phyloP scores from a whole-genome alignment of 2,113 vertebrate species.

The Mystacornis crossleyi region DNA sequence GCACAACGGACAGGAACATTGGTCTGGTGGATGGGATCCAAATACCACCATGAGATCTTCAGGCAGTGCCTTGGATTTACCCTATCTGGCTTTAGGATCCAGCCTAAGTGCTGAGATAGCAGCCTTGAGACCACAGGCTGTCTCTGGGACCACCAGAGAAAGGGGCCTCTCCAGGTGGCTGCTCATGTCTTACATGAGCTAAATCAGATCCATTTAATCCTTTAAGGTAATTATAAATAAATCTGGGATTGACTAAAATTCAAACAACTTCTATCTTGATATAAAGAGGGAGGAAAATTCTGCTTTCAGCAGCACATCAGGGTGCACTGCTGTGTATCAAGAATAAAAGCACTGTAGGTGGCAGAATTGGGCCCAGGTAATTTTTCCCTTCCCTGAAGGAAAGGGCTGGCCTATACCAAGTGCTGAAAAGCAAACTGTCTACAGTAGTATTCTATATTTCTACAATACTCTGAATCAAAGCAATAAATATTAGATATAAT shows the following conservation, averaged over 20 bases:
- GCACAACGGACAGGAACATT: background rate
- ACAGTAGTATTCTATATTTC: background rate
- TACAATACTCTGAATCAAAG: constrained; percentile 29
- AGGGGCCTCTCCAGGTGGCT: background rate
- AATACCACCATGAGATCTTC: background rate
- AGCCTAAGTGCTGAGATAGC: background rate
- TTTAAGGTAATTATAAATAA: background rate
- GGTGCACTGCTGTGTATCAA: background rate
- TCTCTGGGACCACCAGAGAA: background rate
- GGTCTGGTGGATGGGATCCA: background rate
- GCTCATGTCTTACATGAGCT: background rate
- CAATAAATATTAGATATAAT: constrained; percentile 71
- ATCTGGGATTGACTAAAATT: background rate
- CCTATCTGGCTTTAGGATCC: background rate
- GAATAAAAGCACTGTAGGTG: background rate
- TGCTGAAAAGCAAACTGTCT: constrained; percentile 28
- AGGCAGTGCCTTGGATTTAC: background rate
- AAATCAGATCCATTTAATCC: background rate
- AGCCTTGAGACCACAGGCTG: background rate
- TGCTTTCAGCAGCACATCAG: background rate
- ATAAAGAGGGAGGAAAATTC: background rate
- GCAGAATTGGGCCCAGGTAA: background rate
- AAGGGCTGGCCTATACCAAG: background rate
- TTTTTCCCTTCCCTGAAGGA: background rate
- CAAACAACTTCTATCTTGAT: background rate